Conservation (phyloP, 2,797 vertebrate species). For the Periparus ater region DNA sequence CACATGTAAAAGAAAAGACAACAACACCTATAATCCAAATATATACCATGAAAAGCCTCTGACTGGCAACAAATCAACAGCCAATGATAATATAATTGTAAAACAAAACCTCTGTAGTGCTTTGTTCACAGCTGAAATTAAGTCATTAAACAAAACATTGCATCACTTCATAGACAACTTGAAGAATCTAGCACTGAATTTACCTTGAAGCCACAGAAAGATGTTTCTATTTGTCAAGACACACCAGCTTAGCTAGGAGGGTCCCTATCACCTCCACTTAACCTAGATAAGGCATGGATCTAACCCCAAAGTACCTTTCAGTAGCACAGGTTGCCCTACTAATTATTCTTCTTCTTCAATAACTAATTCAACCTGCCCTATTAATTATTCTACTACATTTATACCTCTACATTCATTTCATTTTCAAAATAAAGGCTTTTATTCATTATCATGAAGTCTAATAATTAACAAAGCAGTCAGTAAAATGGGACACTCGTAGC, state of each 20-base stretch:
- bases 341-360: background rate
- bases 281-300: background rate
- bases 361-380: background rate
- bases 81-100: background rate
- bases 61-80: background rate
- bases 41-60: background rate
- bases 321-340: background rate
- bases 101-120: background rate
- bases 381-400: background rate
- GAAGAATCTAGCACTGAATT: background rate
- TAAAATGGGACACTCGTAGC: background rate
- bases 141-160: background rate
- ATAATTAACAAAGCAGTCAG: background rate
- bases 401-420: background rate
- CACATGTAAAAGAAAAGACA: background rate
- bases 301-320: background rate
- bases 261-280: background rate
- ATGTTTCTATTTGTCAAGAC: background rate
- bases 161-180: background rate
- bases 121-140: background rate
- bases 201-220: conserved; percentile 23
- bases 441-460: background rate
- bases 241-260: background rate
- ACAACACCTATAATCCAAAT: background rate
- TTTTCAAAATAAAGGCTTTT: background rate